Evolutionary conservation across 2,888 invertebrate genomes (phyloP), one percentile per base, ranked within the genome.

Genomic region (Bruchidius siliquastri): DNA sequence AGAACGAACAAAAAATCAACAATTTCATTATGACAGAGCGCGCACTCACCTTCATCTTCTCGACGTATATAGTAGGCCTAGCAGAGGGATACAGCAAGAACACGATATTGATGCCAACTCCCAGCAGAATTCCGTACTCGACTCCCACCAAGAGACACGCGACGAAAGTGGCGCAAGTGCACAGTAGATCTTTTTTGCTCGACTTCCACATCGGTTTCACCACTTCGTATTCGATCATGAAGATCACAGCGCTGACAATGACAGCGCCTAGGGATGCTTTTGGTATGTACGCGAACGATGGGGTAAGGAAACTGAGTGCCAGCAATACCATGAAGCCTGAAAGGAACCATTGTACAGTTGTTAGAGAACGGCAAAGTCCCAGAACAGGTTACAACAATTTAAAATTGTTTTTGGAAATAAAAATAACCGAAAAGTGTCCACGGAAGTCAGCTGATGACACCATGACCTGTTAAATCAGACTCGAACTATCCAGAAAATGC

Each of bases 221-320:
- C 70, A 94, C 93, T 88, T 95, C 94, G 85, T 95, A 96, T 86
- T 96, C 96, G 82, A 96, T 95, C 96, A 96, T 96, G 87, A 95
- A 96, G 85, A 97, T 93, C 76, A 98, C 97, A 79, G 98, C 97
- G 84, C 95, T 94, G 78, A 98, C 97, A 76, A 98, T 97, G 70
- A 98, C 96, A 2, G 96, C 96, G 66, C 96, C 96, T 21, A 98
- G 87, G 0, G 96, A 93, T 0, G 96, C 94, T 87, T 95, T 95
- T 0, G 96, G 96, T 84, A 96, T 96, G 86, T 90, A 96, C 81
- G 94, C 94, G 87, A 97, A 97, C 83, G 94, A 94, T 0, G 96
- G 96, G 0, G 97, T 96, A 22, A 97, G 88, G 49, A 96, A 88
- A 77, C 93, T 93, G n/a, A 97, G 87, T 0, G 97, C 94, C 74